A percentile compares a stretch with the other conserved stretches of the same genome.
These are phyloP conservation scores for Agriopis marginaria DNA, from an alignment of 2,888 invertebrate species.

Conservation along the genomic window DNA sequence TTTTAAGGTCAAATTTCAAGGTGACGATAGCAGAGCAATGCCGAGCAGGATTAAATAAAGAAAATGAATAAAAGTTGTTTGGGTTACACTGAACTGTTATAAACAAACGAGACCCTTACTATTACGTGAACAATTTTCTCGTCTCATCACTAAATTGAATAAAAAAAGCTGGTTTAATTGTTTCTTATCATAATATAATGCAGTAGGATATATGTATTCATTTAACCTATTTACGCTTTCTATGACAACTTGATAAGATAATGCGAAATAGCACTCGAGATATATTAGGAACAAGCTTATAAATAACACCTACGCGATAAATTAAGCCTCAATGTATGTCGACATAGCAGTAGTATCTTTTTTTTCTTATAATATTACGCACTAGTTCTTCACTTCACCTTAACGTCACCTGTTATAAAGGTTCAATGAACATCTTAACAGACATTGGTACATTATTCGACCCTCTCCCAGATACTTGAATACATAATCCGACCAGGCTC, in stretches of 20 bases:
- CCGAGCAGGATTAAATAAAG: too few relatives aligned
- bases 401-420: too few relatives aligned
- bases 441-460: background rate
- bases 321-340: conserved; percentile 10
- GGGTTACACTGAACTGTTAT: background rate
- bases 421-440: too few relatives aligned
- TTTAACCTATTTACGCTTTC: conserved; percentile 18
- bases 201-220: conserved; percentile 16
- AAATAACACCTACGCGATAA: conserved; percentile 20
- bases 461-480: conserved; percentile 2
- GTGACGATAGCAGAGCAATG: too few relatives aligned
- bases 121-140: too few relatives aligned
- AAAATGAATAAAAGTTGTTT: too few relatives aligned
- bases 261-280: conserved; percentile 19
- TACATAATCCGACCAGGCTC: conserved; percentile 14
- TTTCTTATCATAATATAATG: conserved; percentile 1
- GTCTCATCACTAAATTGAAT: too few relatives aligned
- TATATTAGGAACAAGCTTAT: conserved; percentile 11
- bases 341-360: conserved; percentile 5
- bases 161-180: background rate
- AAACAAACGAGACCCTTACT: background rate
- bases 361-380: too few relatives aligned
- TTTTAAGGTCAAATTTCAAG: too few relatives aligned
- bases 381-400: too few relatives aligned
- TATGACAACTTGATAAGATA: conserved; percentile 30